Evolutionary conservation across 2,113 vertebrate species (phyloP).

Genomic region (Gadus macrocephalus): DNA sequence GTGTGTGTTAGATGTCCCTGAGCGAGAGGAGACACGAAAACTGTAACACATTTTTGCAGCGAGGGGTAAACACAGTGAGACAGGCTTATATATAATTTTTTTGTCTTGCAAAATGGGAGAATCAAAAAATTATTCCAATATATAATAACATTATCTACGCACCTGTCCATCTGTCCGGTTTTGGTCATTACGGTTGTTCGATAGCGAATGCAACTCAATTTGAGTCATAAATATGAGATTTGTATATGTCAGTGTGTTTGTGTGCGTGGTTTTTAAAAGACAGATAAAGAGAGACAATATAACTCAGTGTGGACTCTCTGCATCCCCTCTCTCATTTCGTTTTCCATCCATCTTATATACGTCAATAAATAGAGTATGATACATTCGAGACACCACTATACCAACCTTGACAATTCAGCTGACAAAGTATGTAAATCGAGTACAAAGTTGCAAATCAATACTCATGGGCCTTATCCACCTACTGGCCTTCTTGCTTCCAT

Average conservation of each 20-base stretch:
- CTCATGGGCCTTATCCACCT: not conserved
- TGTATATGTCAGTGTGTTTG: conserved; percentile 10
- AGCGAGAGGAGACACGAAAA: no score
- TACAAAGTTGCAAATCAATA: conserved; percentile 6
- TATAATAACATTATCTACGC: no score
- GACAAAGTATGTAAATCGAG: not conserved
- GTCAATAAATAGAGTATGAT: conserved; percentile 1
- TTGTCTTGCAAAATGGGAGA: no score
- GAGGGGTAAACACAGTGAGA: not conserved
- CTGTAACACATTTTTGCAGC: no score
- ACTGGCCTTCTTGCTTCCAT: no score
- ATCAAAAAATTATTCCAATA: no score
- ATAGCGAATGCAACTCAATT: no score
- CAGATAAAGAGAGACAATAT: not conserved
- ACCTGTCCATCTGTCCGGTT: no score
- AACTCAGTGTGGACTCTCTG: not conserved
- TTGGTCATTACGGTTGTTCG: no score
- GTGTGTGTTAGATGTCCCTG: not conserved
- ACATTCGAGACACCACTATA: not conserved
- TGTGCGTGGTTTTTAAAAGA: not conserved
- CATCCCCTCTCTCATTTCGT: not conserved
- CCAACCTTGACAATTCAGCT: not conserved
- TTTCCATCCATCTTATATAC: not conserved
- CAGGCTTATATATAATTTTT: not conserved
- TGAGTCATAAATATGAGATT: no score